A percentile compares a stretch with the other conserved stretches of the same genome.
Conservation (phyloP, 2,888 invertebrate species). For the Sipha maydis region DNA sequence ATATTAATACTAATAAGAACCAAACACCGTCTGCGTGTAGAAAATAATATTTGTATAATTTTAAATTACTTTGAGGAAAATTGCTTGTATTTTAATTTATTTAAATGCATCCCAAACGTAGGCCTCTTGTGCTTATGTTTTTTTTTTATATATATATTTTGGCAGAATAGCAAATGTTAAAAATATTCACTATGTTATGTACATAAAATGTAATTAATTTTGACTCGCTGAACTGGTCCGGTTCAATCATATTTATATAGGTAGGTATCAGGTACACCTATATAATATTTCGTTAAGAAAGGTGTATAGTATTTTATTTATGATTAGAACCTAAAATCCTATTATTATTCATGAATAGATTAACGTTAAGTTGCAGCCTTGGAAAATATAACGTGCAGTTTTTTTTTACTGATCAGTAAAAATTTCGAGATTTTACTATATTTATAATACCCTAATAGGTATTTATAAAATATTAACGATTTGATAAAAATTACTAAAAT, state of each 20-base stretch:
- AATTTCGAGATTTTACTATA: no score
- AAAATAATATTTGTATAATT: background rate
- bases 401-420: no score
- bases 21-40: no score
- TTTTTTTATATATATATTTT: background rate
- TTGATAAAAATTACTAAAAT: no score
- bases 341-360: no score
- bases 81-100: background rate
- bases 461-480: no score
- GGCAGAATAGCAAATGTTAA: slow-evolving; percentile 30
- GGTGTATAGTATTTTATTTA: background rate
- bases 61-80: background rate
- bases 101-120: slow-evolving; percentile 39
- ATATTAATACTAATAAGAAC: no score
- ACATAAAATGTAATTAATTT: background rate
- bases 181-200: slow-evolving; percentile 4
- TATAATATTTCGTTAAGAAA: background rate
- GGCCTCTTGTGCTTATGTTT: slow-evolving; percentile 3
- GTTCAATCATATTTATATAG: background rate
- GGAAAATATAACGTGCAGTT: no score
- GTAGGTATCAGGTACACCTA: background rate
- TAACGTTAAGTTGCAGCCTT: no score
- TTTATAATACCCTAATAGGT: no score
- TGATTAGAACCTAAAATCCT: no score
- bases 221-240: background rate